Evolutionary conservation across 2,113 vertebrate species (phyloP).

Genomic region (Siniperca knerii): DNA sequence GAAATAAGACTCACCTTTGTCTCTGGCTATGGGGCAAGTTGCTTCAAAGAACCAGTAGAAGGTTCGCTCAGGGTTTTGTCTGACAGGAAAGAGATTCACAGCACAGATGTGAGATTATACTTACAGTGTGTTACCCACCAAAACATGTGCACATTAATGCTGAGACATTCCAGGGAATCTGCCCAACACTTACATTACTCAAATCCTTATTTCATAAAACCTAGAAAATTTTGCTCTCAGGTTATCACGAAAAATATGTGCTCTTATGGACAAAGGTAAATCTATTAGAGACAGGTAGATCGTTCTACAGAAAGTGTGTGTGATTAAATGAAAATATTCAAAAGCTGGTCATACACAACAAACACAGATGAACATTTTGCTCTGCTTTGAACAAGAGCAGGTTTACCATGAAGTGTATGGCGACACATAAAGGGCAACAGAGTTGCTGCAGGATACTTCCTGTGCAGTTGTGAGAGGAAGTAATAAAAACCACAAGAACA

Average conservation of each 20-base stretch:
- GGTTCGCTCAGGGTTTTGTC: conserved; percentile 84
- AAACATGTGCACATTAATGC: background rate
- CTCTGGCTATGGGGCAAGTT: conserved; percentile 83
- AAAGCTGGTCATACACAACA: background rate
- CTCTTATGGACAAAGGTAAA: background rate
- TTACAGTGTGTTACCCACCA: background rate
- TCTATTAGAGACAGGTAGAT: background rate
- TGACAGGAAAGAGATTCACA: conserved; percentile 69
- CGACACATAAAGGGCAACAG: conserved; percentile 17
- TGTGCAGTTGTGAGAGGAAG: conserved; percentile 80
- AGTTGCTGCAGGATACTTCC: conserved; percentile 68
- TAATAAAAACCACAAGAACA: conserved; percentile 70
- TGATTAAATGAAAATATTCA: background rate
- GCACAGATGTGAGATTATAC: background rate
- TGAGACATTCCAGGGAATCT: background rate
- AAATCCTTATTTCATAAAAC: background rate
- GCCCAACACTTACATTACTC: background rate
- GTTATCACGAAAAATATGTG: background rate
- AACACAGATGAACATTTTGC: background rate
- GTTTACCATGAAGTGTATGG: conserved; percentile 5
- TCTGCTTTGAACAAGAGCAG: conserved; percentile 8
- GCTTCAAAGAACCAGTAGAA: conserved; percentile 93
- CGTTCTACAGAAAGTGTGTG: background rate
- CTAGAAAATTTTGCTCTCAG: background rate
- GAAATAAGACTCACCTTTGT: conserved; percentile 84